These are phyloP conservation scores for Nilaparvata lugens DNA, from an alignment of 1,140 invertebrate species.

Conservation along the genomic window DNA sequence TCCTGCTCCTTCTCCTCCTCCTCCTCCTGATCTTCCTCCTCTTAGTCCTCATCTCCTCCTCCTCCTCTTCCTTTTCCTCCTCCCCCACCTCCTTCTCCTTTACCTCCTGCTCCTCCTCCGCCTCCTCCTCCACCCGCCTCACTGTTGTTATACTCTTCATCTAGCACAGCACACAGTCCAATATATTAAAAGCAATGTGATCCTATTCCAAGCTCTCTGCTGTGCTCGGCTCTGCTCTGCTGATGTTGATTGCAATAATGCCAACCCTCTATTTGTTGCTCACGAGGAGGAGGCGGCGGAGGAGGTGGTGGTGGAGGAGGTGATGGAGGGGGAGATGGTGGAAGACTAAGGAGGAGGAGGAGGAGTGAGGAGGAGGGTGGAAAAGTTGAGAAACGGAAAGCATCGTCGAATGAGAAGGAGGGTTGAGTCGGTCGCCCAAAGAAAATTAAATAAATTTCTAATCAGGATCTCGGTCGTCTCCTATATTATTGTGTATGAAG, in stretches of 20 bases:
- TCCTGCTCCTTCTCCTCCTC: neutral
- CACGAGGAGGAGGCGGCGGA: neutral
- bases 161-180: too few relatives aligned
- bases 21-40: too few relatives aligned
- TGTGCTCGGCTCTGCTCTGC: neutral
- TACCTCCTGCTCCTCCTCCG: too few relatives aligned
- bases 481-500: neutral
- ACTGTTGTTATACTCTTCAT: neutral
- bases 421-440: neutral
- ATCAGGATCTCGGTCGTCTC: slow-evolving; percentile 1
- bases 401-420: neutral
- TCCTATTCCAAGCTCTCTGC: neutral
- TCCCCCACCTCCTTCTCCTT: too few relatives aligned
- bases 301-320: neutral
- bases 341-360: neutral
- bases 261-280: neutral
- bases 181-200: neutral
- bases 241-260: neutral
- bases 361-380: neutral
- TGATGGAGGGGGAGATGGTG: neutral
- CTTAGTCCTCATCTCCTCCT: too few relatives aligned
- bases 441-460: slow-evolving; percentile 12
- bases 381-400: neutral
- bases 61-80: too few relatives aligned
- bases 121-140: too few relatives aligned